Evolutionary conservation across 2,888 invertebrate genomes (phyloP), one percentile per base, ranked within the genome.

Genomic region (Cheilosia variabilis): DNA sequence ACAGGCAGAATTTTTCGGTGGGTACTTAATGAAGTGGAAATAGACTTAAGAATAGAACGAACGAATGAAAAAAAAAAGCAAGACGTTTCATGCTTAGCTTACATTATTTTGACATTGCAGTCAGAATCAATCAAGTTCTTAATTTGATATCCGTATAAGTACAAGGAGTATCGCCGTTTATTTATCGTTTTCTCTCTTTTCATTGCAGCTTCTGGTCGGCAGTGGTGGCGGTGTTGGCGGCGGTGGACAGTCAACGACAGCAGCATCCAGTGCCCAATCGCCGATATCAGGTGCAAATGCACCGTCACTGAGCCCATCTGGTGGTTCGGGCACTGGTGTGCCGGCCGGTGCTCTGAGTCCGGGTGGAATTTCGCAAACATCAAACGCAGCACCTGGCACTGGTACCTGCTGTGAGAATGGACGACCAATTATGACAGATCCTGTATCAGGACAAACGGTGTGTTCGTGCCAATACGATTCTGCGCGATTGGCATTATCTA

Each of bases 401-500:
- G 89, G 93, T 88, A 94, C 95, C 69, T 98, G 98, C 93, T 98
- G 98, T 93, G 98, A 98, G 92, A 97, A 97, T 88, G 97, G 97
- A 66, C 95, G 97, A 87, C 97, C 97, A 88, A 95, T 98, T 92
- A 96, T 97, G 94, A 97, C 97, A 89, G 98, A 98, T 93, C 97
- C 98, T 10, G 96, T 97, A 82, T 97, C 97, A 87, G 98, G 98
- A 43, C 97, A 98, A 93, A 96, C 97, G 71, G 97, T 98, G 89
- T 98, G 98, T 93, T 97, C 97, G 89, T 98, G 98, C 93, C 98
- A 98, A 92, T 98, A 98, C 93, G 98, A 98, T 93, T 96, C 96
- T 78, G 96, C 97, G 57, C 94, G 97, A 89, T 94, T 98, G 88
- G 97, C 97, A 68, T 95, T 97, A 87, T 95, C 96, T 87, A 95